Evolutionary conservation across 2,888 invertebrate species (phyloP), one percentile per base, ranked within the genome.

Genomic region (Amphipoea oculea): DNA sequence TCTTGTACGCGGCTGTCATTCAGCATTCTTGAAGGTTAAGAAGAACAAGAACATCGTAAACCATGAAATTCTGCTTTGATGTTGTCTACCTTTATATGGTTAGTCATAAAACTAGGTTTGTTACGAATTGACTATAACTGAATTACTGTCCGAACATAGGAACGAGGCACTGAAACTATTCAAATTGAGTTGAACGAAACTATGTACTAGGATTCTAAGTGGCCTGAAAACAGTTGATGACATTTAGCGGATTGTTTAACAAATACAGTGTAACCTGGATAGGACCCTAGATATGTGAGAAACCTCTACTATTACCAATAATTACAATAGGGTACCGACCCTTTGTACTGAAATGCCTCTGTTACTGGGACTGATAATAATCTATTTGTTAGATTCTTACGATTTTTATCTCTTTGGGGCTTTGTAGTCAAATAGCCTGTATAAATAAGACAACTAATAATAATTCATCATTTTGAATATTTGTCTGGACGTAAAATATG

Each of bases 81-180:
- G 71, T 78, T 78, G 63, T 73, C 73, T 70, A 82, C 78, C 85
- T 84, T 81, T 81, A 81, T 73, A 71, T 51, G 66, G 40, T 42
- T 63, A 48, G 66, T 69, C 72, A 62, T 84, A n/a, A 76, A 76
- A 67, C 71, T 68, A 54, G 70, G 63, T 71, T 67, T 72, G 63
- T 74, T 63, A 54, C 48, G 36, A 78, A 74, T 73, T 82, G 57
- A 57, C 60, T 51, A 72, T 62, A 81, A 48, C 57, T 29, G 62
- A 67, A 66, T 48, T 60, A 65, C 42, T 65, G 48, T 69, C 54
- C 7, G 23, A 68, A 66, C 78, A 40, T 68, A 40, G 6, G 23
- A 29, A 66, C 14, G 66, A 29, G 40, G 51, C 60, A 77, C n/a
- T 72, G 29, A 82, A 76, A 81, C 81, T 82, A 82, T 82, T 71